Evolutionary conservation across 2,113 vertebrate species (phyloP), one percentile per base, ranked within the genome.

Genomic region (Hydrochoerus hydrochaeris): DNA sequence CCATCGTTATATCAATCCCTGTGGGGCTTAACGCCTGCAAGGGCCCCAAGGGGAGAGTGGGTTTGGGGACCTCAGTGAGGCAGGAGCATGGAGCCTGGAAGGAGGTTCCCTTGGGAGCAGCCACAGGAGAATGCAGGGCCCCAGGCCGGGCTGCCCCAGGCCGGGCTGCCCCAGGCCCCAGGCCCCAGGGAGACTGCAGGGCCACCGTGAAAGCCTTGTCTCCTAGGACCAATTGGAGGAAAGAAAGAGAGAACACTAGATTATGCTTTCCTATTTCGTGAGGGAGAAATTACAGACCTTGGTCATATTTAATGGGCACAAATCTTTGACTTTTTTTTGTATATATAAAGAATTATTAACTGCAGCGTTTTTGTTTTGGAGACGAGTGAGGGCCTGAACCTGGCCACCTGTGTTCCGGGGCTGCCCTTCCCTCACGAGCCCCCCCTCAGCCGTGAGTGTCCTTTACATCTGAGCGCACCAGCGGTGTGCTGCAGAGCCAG

Each of bases 401-500:
- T 17, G 30, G 46, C 83, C n/a, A 20, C n/a, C 26, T 69, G 12
- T n/a, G 38, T 35, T 30, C n/a, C n/a, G 22, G 6, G 32, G 7
- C 6, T 35, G 3, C 7, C 1, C 38, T 30, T 9, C 6, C 46
- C 52, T 10, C 1, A 7, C 2, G 52, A 71, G 63, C 17, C 41
- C 2, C 54, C 0, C 1, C 65, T 22, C 14, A 38, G 19, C 32
- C 4, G 4, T 26, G 19, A 35, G n/a, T 35, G 19, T 19, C 22
- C 7, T 4, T 63, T 10, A 10, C 67, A 20, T 28, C 26, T n/a
- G 11, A 16, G 10, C 0, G 0, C 13, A 46, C 38, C 11, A 32
- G 3, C 3, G 0, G 0, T 3, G 11, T 16, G 38, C 38, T 38
- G 10, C 30, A 2, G 4, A 35, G 11, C 30, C 13, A 7, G 7